A percentile compares a stretch with the other conserved stretches of the same genome.
Conservation (phyloP, 2,113 vertebrate species). For the Peucedramus taeniatus region DNA sequence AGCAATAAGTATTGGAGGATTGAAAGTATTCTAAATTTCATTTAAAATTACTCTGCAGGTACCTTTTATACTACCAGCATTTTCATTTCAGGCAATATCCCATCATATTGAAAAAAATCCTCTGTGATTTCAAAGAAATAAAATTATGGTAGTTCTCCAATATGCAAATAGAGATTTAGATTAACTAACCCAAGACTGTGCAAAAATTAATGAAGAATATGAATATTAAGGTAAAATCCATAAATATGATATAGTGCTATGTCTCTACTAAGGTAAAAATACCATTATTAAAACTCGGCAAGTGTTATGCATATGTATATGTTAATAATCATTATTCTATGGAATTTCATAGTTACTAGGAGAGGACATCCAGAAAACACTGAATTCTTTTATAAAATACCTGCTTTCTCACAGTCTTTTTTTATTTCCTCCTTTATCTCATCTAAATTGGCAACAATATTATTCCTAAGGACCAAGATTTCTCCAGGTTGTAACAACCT, state of each 20-base stretch:
- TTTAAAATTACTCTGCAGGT: not conserved
- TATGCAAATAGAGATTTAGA: not conserved
- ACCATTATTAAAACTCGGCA: not conserved
- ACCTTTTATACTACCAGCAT: not conserved
- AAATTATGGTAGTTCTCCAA: not conserved
- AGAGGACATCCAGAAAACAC: not conserved
- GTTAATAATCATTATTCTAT: not conserved
- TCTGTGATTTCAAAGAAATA: not conserved
- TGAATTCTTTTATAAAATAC: not conserved
- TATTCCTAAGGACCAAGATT: not conserved
- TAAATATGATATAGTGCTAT: not conserved
- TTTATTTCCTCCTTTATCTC: not conserved
- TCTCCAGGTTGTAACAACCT: not conserved
- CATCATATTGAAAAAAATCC: not conserved
- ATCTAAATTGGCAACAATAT: not conserved
- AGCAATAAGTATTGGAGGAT: not conserved
- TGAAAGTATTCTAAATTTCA: not conserved
- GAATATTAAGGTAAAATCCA: not conserved
- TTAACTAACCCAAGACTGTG: not conserved
- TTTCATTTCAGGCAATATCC: not conserved
- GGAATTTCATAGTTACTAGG: not conserved
- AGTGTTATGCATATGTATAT: not conserved
- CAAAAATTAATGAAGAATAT: not conserved
- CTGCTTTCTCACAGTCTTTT: not conserved
- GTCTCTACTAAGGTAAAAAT: not conserved